Evolutionary conservation across 2,113 vertebrate genomes (phyloP).

Genomic region (Cnemophilus loriae): DNA sequence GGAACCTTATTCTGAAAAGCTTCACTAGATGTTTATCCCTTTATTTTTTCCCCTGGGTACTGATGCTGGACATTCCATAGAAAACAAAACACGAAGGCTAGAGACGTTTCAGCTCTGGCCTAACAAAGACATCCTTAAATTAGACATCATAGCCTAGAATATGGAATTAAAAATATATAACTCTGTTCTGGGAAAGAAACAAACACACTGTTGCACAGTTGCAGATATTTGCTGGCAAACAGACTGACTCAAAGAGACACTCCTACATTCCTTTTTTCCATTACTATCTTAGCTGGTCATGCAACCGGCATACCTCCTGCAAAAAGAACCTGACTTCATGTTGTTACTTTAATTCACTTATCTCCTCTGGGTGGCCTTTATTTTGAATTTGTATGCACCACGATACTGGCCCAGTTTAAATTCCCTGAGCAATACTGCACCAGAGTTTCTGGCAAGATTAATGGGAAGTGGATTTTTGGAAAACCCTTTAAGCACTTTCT

Average conservation of each 20-base stretch:
- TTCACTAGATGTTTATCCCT: neutral
- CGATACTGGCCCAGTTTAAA: neutral
- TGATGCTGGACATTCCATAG: neutral
- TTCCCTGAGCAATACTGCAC: neutral
- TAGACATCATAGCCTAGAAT: neutral
- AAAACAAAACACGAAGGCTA: neutral
- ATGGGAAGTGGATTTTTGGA: constrained; percentile 35
- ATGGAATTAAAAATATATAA: neutral
- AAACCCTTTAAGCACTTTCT: constrained; percentile 23
- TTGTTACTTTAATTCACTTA: neutral
- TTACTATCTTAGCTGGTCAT: neutral
- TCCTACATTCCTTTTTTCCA: neutral
- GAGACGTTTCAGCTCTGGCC: neutral
- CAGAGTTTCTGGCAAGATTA: constrained; percentile 18
- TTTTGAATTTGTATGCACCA: neutral
- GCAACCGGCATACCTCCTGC: neutral
- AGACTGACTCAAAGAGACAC: neutral
- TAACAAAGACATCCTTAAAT: neutral
- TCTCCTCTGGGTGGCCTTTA: neutral
- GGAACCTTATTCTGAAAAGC: neutral
- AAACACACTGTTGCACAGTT: neutral
- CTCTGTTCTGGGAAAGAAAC: neutral
- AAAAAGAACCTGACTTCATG: neutral
- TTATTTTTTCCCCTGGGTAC: neutral
- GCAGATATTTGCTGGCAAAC: neutral